Conservation (phyloP, 2,888 invertebrate genomes). For the Danaus chrysippus region DNA sequence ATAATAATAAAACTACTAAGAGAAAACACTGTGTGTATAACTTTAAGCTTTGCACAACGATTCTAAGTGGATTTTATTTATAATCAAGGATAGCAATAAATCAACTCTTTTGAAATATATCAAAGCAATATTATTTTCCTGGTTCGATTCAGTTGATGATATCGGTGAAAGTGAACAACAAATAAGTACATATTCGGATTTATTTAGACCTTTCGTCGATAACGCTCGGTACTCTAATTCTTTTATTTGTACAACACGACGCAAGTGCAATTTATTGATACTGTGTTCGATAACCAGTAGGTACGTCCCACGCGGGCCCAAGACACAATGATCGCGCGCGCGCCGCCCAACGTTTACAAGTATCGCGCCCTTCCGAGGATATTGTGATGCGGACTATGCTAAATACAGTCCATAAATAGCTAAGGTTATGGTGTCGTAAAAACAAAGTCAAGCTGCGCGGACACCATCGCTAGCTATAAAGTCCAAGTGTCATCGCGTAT, state of each 20-base stretch:
- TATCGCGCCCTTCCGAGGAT: conserved; percentile 62
- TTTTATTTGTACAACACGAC: conserved; percentile 71
- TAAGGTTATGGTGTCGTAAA: conserved; percentile 69
- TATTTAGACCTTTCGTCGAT: conserved; percentile 72
- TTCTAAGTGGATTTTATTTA: conserved; percentile 39
- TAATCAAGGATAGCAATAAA: conserved; percentile 15
- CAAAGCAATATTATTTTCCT: conserved; percentile 31
- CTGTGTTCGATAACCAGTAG: conserved; percentile 73
- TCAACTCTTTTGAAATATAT: conserved; percentile 29
- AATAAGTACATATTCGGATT: conserved; percentile 69
- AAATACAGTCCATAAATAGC: conserved; percentile 72
- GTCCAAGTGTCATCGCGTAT: conserved; percentile 54
- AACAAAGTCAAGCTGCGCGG: conserved; percentile 73
- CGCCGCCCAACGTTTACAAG: conserved; percentile 49
- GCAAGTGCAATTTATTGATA: conserved; percentile 76
- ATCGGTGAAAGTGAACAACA: conserved; percentile 59
- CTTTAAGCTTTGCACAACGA: conserved; percentile 24
- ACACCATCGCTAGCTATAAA: conserved; percentile 58
- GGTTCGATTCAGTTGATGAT: conserved; percentile 50
- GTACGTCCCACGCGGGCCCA: conserved; percentile 63
- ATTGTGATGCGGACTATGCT: conserved; percentile 60
- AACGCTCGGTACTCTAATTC: conserved; percentile 58
- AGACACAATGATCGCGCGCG: conserved; percentile 49
- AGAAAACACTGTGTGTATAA: conserved; percentile 44
- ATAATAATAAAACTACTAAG: conserved; percentile 60